Conservation (phyloP, 2,888 invertebrate genomes). For the Parasteatoda lunata region DNA sequence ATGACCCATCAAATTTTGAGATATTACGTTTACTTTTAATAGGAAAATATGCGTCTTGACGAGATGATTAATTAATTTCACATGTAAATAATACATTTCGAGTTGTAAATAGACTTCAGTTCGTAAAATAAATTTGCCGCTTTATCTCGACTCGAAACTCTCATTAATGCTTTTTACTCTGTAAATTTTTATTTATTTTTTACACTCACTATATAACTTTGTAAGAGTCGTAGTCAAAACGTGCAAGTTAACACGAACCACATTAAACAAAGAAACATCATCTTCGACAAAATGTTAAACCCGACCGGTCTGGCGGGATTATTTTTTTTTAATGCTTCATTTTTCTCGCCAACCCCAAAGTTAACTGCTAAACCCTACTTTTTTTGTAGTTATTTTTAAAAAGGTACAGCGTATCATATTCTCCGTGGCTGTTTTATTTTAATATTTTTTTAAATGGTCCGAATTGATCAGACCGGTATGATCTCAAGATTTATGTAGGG, state of each 20-base stretch:
- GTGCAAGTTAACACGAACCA: constrained; percentile 36
- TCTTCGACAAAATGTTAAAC: constrained; percentile 33
- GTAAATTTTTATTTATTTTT: no score
- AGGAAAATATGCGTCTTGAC: no score
- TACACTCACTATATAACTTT: no score
- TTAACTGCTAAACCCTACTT: constrained; percentile 32
- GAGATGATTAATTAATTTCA: no score
- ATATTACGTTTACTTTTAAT: no score
- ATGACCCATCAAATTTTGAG: no score
- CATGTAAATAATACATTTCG: no score
- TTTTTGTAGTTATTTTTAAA: constrained; percentile 16
- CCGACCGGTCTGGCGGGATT: constrained; percentile 50
- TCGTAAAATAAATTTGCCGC: no score
- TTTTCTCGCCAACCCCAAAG: constrained; percentile 9
- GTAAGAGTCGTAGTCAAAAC: not conserved
- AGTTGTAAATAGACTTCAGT: no score
- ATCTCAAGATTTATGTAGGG: constrained; percentile 42
- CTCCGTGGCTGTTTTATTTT: constrained; percentile 50
- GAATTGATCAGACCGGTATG: constrained; percentile 30
- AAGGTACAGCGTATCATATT: not conserved
- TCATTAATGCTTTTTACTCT: no score
- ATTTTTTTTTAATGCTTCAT: constrained; percentile 10
- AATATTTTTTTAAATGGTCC: constrained; percentile 55
- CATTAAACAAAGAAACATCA: constrained; percentile 50
- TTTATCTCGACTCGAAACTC: no score